Base-by-base conservation (phyloP, 2,113 vertebrate species). In the Calyptomena viridis region DNA sequence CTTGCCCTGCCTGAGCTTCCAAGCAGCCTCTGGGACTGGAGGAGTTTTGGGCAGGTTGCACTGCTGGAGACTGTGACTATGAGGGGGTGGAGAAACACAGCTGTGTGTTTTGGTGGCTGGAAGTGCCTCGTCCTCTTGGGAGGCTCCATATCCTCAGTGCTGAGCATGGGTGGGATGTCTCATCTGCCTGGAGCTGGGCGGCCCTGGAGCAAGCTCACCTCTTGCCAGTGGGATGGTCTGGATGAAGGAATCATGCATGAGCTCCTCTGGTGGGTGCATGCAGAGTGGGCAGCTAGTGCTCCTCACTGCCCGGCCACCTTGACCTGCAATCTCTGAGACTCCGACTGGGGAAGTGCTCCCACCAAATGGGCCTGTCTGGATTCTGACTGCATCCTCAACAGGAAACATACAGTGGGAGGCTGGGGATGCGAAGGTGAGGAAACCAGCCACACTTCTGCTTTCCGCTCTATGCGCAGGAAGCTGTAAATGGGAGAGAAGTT, bases 381-480 rank as follows among this genome's bases (percentile, higher is more conserved):
- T 59, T 62, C 56, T 63, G 90, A 1, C 1, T 1, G 69, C 76
- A 62, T 58, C 55, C 92, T 35, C 76, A 9, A 90, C 88, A 16
- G 90, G 87, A 21, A 93, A 67, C 87, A 73, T 14, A 28, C 75
- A n/a, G 75, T 5, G 46, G 88, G 94, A 93, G 84, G 62, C 75
- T 67, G 86, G 50, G 93, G 71, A 52, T 12, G 12, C 2, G 33
- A 84, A 60, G 95, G 58, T 67, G 87, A 94, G 85, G 60, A 31
- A 89, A 47, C 59, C 90, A 53, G 75, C 35, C 60, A 12, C 0
- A 11, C 76, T 67, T 72, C 63, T n/a, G 42, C 74, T 59, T 55
- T n/a, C 55, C 3, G 1, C 93, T 35, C 66, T 0, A 7, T 0
- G 4, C 3, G 1, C 62, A 28, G 0, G 19, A 33, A 77, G 79